A percentile compares a stretch with the other conserved stretches of the same genome.
These are phyloP conservation scores for Cyprinus carpio DNA, from an alignment of 2,113 vertebrate genomes.

Conservation along the genomic window DNA sequence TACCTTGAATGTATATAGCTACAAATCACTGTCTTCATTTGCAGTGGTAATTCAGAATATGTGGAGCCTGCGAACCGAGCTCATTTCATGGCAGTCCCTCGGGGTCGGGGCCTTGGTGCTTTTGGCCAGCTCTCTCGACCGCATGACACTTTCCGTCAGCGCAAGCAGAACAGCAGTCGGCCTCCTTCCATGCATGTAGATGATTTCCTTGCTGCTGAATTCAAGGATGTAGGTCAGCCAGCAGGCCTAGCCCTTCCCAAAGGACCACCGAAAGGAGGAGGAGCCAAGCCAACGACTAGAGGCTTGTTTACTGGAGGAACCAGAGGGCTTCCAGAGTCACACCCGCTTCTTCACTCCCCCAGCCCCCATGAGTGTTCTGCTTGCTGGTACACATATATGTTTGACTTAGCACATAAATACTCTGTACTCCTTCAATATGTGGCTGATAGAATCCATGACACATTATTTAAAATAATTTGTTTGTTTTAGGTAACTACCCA, in stretches of 20 bases:
- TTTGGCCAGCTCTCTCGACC: constrained; percentile 90
- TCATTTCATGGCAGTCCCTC: constrained; percentile 91
- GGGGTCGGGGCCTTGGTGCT: constrained; percentile 90
- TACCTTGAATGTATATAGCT: constrained; percentile 1
- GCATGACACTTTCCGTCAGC: constrained; percentile 96
- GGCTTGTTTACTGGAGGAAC: constrained; percentile 94
- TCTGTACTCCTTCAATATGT: not conserved
- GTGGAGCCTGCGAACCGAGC: constrained; percentile 95
- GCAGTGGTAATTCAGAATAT: constrained; percentile 94
- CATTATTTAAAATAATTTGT: not conserved
- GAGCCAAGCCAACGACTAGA: constrained; percentile 91
- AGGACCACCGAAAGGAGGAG: constrained; percentile 88
- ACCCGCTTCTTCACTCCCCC: constrained; percentile 97
- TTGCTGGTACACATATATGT: constrained; percentile 56
- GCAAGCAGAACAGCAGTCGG: constrained; percentile 98
- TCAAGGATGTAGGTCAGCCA: constrained; percentile 91
- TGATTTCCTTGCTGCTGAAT: constrained; percentile 97
- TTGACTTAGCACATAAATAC: not conserved
- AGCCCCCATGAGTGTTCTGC: constrained; percentile 87
- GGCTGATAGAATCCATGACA: not conserved
- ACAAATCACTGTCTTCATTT: not conserved
- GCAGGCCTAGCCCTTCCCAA: constrained; percentile 89
- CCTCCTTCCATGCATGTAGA: constrained; percentile 99
- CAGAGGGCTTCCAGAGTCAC: constrained; percentile 93
- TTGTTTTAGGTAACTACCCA: constrained; percentile 87